A percentile compares a stretch with the other conserved stretches of the same genome.
Conservation (phyloP, 2,797 vertebrate genomes). For the Yasuhikotakia modesta region DNA sequence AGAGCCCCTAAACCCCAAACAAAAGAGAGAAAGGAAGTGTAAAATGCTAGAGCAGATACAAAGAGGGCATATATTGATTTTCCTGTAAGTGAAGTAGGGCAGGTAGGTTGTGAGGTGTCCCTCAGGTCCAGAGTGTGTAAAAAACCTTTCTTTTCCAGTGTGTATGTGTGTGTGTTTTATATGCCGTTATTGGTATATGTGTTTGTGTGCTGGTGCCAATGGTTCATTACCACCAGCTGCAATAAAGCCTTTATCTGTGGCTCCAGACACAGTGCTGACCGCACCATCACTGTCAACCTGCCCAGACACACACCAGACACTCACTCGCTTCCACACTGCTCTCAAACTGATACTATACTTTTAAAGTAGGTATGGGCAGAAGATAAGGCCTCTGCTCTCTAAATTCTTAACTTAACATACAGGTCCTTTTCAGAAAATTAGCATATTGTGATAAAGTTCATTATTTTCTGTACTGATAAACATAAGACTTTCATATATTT, state of each 20-base stretch:
- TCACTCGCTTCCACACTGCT: not conserved
- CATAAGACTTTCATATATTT: no score
- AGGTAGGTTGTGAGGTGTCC: slow-evolving; percentile 30
- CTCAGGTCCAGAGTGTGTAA: slow-evolving; percentile 39
- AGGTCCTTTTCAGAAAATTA: no score
- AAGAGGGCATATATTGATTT: slow-evolving; percentile 50
- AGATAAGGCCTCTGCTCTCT: slow-evolving; percentile 4
- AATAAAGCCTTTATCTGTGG: slow-evolving; percentile 63
- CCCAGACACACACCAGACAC: not conserved
- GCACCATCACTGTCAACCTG: slow-evolving; percentile 21
- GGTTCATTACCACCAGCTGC: slow-evolving; percentile 49
- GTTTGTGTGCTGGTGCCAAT: slow-evolving; percentile 14
- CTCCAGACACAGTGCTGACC: slow-evolving; percentile 52
- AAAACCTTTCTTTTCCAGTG: not conserved
- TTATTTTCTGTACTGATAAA: no score
- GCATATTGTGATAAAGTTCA: no score
- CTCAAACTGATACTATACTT: slow-evolving; percentile 13
- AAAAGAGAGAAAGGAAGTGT: slow-evolving; percentile 38
- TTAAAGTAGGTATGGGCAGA: not conserved
- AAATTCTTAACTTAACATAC: slow-evolving; percentile 8
- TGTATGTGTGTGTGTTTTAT: slow-evolving; percentile 27
- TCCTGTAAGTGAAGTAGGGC: slow-evolving; percentile 48
- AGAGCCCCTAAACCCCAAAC: slow-evolving; percentile 41
- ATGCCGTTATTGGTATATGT: slow-evolving; percentile 10
- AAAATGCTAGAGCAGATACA: slow-evolving; percentile 37